These are phyloP conservation scores for Trinectes maculatus DNA, from an alignment of 2,113 vertebrate genomes.

Conservation along the genomic window DNA sequence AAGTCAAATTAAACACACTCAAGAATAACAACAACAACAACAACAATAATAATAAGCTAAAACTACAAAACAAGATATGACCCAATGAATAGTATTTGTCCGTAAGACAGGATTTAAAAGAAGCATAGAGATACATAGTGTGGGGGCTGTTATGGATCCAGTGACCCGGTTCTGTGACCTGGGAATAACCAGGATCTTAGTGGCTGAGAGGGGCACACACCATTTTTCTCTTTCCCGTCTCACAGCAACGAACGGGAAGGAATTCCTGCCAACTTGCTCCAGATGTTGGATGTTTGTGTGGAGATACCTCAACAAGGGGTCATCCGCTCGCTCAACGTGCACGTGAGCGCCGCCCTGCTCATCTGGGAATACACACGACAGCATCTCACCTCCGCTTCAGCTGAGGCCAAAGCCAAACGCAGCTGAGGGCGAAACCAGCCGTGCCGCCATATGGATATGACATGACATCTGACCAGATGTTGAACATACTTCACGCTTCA, in stretches of 20 bases:
- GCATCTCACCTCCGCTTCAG: conserved; percentile 68
- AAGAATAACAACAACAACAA: too few relatives aligned
- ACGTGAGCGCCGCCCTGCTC: conserved; percentile 95
- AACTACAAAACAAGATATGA: too few relatives aligned
- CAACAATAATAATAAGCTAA: too few relatives aligned
- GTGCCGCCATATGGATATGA: neutral
- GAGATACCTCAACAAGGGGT: conserved; percentile 96
- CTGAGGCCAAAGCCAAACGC: neutral
- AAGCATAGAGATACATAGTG: too few relatives aligned
- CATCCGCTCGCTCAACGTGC: conserved; percentile 94
- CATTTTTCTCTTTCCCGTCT: neutral
- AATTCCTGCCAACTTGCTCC: conserved; percentile 92
- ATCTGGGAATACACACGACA: conserved; percentile 97
- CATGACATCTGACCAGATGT: neutral
- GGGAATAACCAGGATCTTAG: too few relatives aligned
- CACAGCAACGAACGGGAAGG: conserved; percentile 93
- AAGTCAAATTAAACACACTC: neutral
- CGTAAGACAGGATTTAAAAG: too few relatives aligned
- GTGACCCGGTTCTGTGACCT: too few relatives aligned
- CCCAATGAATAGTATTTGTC: too few relatives aligned
- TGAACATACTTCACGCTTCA: neutral
- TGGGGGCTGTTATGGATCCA: too few relatives aligned
- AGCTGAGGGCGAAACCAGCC: conserved; percentile 23
- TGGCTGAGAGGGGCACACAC: too few relatives aligned
- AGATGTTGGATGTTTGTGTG: conserved; percentile 93